Conservation (phyloP, 2,888 invertebrate species). For the Agriopis marginaria region DNA sequence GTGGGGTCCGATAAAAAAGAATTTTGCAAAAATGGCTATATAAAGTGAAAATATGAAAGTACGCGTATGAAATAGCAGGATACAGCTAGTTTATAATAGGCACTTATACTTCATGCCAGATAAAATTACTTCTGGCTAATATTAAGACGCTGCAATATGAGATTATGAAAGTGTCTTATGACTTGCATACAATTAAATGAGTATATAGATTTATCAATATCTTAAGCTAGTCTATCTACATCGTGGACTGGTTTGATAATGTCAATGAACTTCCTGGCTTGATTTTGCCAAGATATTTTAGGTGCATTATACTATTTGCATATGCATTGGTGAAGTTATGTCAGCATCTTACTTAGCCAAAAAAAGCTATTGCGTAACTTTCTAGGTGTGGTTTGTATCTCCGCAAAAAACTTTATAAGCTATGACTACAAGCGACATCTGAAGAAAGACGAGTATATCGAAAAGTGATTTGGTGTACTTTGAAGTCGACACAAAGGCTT, state of each 20-base stretch:
- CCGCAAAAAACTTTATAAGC: not conserved
- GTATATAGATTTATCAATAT: not conserved
- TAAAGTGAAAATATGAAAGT: too few relatives aligned
- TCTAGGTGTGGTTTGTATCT: not conserved
- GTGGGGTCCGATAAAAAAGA: too few relatives aligned
- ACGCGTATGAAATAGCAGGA: too few relatives aligned
- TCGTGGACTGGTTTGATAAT: not conserved
- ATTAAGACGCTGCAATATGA: too few relatives aligned
- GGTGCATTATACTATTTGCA: not conserved
- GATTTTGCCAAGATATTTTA: not conserved
- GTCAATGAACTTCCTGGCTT: not conserved
- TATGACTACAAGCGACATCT: slow-evolving; percentile 9
- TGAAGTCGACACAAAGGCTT: not conserved
- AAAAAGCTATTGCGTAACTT: not conserved
- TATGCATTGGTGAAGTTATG: not conserved
- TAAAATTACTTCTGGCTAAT: too few relatives aligned
- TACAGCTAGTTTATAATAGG: too few relatives aligned
- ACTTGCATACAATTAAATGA: not conserved
- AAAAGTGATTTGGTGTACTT: not conserved
- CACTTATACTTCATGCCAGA: too few relatives aligned
- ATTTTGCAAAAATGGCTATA: too few relatives aligned
- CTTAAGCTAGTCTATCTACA: not conserved
- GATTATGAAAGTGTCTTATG: not conserved
- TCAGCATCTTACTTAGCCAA: not conserved
- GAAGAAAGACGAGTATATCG: not conserved